Evolutionary conservation across 2,888 invertebrate species (phyloP).

Genomic region (Steromphala cineraria): DNA sequence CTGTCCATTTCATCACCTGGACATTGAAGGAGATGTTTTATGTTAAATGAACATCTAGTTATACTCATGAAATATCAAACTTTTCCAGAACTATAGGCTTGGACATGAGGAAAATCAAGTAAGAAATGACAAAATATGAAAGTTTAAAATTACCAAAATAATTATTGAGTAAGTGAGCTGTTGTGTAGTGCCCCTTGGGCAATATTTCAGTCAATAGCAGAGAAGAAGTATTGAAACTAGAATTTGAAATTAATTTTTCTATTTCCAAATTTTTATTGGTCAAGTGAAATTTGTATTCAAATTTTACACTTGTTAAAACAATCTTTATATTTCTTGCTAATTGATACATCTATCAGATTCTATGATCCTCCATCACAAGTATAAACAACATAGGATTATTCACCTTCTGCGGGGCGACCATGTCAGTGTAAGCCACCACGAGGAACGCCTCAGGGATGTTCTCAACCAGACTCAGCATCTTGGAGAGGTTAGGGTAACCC

Average conservation of each 20-base stretch:
- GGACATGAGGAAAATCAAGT: background rate
- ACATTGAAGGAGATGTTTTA: background rate
- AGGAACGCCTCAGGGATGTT: slow-evolving; percentile 49
- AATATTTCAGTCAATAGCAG: no score
- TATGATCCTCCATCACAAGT: no score
- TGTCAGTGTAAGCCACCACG: slow-evolving; percentile 46
- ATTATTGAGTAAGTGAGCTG: no score
- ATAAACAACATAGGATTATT: background rate
- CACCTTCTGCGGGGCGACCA: slow-evolving; percentile 49
- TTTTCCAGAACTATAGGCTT: no score
- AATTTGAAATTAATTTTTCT: no score
- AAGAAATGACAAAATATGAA: background rate
- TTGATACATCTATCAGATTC: no score
- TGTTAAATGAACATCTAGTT: no score
- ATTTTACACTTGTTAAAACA: background rate
- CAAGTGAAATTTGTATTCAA: no score
- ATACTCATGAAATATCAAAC: no score
- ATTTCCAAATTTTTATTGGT: no score
- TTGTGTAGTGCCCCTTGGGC: no score
- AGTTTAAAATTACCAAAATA: background rate
- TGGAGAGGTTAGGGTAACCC: slow-evolving; percentile 53
- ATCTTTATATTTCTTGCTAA: background rate
- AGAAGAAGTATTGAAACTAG: no score
- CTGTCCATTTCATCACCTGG: slow-evolving; percentile 33
- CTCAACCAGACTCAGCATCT: slow-evolving; percentile 45